Evolutionary conservation across 2,113 vertebrate species (phyloP).

Genomic region (Carassius gibelio): DNA sequence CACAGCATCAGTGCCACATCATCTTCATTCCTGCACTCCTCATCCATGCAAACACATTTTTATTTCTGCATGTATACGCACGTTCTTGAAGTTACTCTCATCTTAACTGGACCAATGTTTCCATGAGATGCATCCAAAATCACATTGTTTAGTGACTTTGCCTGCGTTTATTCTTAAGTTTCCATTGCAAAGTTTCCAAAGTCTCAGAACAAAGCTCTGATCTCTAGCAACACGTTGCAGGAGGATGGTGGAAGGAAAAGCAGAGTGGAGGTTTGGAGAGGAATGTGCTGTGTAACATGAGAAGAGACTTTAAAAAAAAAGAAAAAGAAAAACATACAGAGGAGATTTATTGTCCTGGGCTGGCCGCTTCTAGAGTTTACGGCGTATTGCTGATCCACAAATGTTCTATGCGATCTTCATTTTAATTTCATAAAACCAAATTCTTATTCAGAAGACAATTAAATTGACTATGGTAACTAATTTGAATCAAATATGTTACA

Average conservation of each 20-base stretch:
- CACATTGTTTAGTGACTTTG: background rate
- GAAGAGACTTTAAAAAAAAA: constrained; percentile 32
- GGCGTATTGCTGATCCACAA: background rate
- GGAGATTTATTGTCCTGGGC: constrained; percentile 36
- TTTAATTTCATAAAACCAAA: background rate
- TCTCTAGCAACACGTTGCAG: constrained; percentile 27
- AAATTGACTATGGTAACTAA: background rate
- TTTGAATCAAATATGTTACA: background rate
- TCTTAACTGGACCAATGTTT: background rate
- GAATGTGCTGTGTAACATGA: constrained; percentile 42
- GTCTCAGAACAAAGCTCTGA: constrained; percentile 29
- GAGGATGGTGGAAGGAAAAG: constrained; percentile 26
- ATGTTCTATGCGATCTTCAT: background rate
- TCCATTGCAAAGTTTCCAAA: background rate
- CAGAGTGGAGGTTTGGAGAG: constrained; percentile 33
- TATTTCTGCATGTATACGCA: background rate
- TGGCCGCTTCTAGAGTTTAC: background rate
- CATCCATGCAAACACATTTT: constrained; percentile 29
- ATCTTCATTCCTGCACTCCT: constrained; percentile 54
- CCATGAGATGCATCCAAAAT: background rate
- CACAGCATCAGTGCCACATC: constrained; percentile 51
- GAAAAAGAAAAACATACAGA: background rate
- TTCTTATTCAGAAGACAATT: background rate
- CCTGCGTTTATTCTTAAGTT: background rate
- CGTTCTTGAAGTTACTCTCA: background rate